Evolutionary conservation across 2,888 invertebrate genomes (phyloP).

Genomic region (Melinopterus prodromus): DNA sequence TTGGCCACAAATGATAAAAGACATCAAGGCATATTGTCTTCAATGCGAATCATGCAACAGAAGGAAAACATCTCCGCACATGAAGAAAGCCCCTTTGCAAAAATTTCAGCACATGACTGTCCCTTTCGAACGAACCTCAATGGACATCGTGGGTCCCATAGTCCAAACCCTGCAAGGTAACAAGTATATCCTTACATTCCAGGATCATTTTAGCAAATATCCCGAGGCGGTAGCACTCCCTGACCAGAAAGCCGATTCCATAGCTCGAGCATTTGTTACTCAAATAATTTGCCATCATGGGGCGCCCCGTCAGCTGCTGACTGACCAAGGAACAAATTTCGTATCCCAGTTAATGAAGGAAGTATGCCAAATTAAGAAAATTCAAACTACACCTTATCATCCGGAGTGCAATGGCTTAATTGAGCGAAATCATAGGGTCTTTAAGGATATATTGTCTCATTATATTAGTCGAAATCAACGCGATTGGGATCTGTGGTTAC

Average conservation of each 20-base stretch:
- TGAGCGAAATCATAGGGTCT: too few relatives aligned
- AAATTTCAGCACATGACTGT: background rate
- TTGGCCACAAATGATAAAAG: too few relatives aligned
- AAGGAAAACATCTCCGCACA: background rate
- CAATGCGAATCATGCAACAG: background rate
- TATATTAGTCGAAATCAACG: constrained; percentile 42
- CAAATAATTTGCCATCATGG: too few relatives aligned
- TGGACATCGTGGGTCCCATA: constrained; percentile 18
- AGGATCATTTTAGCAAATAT: too few relatives aligned
- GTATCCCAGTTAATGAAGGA: background rate
- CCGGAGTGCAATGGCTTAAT: too few relatives aligned
- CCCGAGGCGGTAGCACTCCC: too few relatives aligned
- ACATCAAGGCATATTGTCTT: too few relatives aligned
- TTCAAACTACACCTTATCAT: constrained; percentile 45
- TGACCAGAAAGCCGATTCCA: too few relatives aligned
- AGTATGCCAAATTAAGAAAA: constrained; percentile 39
- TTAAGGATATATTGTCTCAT: constrained; percentile 45
- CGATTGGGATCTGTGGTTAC: constrained; percentile 48
- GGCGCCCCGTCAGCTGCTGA: too few relatives aligned
- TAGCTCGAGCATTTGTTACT: too few relatives aligned
- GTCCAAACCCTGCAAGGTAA: constrained; percentile 7
- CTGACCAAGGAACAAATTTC: too few relatives aligned
- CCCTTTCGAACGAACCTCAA: constrained; percentile 9
- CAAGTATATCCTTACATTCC: background rate
- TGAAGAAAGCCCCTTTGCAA: constrained; percentile 6